Percentiles rank a stretch among this genome's conserved stretches.
Evolutionary conservation across 2,888 invertebrate species (phyloP).

Genomic region (Eudasyphora cyanicolor): DNA sequence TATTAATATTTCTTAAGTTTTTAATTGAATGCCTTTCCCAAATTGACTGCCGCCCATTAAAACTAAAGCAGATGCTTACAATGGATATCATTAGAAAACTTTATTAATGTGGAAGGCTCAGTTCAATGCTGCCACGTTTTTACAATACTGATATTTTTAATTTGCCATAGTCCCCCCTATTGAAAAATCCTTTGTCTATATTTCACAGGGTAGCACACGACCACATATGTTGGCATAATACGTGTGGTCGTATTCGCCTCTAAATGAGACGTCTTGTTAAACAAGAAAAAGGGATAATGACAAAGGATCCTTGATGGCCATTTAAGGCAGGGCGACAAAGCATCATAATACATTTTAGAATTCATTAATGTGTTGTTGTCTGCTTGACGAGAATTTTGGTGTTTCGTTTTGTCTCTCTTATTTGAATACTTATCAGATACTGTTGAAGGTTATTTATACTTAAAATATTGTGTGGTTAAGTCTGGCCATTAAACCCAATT

Average conservation of each 20-base stretch:
- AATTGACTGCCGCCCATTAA: too few relatives aligned
- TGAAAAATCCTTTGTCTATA: too few relatives aligned
- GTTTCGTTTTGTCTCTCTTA: background rate
- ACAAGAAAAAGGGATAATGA: background rate
- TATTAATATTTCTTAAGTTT: too few relatives aligned
- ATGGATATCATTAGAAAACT: too few relatives aligned
- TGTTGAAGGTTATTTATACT: background rate
- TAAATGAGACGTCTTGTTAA: background rate
- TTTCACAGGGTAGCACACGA: too few relatives aligned
- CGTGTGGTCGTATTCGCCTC: background rate
- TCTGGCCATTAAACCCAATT: slow-evolving; percentile 21
- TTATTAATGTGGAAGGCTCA: background rate
- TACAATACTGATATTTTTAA: too few relatives aligned
- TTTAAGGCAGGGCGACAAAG: background rate
- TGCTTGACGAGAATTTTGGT: background rate
- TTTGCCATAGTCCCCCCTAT: too few relatives aligned
- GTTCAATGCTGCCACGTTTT: background rate
- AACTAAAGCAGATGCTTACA: too few relatives aligned
- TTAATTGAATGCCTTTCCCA: too few relatives aligned
- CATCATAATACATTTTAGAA: background rate
- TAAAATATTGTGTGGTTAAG: background rate
- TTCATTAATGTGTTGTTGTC: background rate
- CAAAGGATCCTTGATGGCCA: background rate
- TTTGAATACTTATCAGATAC: background rate
- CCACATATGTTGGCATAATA: background rate